phyloP scores from a whole-genome alignment of 2,888 invertebrate genomes.

The Colostygia pectinataria region DNA sequence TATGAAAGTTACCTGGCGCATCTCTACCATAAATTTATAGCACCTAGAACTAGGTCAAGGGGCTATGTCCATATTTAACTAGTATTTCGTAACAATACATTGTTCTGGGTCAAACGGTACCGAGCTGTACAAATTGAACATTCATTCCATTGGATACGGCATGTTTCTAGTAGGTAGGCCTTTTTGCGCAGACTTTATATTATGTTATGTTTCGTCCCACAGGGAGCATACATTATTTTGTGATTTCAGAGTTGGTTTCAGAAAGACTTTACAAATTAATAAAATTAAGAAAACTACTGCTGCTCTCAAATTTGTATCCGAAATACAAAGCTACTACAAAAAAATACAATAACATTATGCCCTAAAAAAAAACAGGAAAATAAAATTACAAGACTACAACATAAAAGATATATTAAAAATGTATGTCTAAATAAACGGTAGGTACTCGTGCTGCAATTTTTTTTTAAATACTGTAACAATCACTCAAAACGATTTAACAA shows the following conservation, averaged over 20 bases:
- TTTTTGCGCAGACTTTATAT: constrained; percentile 2
- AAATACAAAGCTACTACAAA: too few species aligned
- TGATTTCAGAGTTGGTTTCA: too few species aligned
- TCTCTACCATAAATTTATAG: constrained; percentile 29
- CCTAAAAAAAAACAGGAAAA: too few species aligned
- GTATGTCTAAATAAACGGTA: too few species aligned
- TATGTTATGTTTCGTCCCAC: not conserved
- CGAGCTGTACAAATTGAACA: constrained; percentile 29
- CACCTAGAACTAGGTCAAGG: constrained; percentile 37
- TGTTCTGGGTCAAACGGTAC: constrained; percentile 33
- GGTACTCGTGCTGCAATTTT: too few species aligned
- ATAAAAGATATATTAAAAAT: too few species aligned
- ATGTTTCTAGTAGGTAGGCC: constrained; percentile 14
- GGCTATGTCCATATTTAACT: constrained; percentile 36
- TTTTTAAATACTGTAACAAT: not conserved
- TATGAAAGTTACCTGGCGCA: constrained; percentile 23
- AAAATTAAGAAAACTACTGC: too few species aligned
- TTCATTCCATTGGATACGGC: constrained; percentile 29
- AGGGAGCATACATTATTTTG: too few species aligned
- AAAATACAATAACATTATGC: too few species aligned
- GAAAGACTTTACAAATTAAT: too few species aligned
- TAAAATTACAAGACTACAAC: too few species aligned
- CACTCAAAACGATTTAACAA: constrained; percentile 22
- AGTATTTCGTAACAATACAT: constrained; percentile 38
- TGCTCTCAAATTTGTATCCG: too few species aligned